phyloP scores from a whole-genome alignment of 2,888 invertebrate species.

The Melipona bicolor region DNA sequence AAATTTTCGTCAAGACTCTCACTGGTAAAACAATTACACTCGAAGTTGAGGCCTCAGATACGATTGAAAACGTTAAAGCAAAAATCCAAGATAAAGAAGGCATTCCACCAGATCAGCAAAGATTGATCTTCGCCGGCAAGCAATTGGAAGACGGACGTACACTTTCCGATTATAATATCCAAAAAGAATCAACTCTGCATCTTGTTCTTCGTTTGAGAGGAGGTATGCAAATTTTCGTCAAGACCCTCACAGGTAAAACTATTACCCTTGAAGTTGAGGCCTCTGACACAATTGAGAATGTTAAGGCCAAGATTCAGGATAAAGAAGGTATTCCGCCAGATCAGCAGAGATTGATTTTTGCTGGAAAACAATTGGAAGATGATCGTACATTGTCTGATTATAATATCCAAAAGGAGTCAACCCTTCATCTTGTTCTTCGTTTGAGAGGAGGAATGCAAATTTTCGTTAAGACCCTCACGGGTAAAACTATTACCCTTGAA shows the following conservation, averaged over 20 bases:
- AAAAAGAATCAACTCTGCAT: conserved; percentile 60
- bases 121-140: too few relatives aligned
- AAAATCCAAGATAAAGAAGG: too few relatives aligned
- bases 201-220: conserved; percentile 70
- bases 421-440: conserved; percentile 71
- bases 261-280: too few relatives aligned
- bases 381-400: conserved; percentile 74
- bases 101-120: too few relatives aligned
- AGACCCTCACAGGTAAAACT: conserved; percentile 62
- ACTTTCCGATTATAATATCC: too few relatives aligned
- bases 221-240: conserved; percentile 76
- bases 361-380: conserved; percentile 73
- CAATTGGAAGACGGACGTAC: too few relatives aligned
- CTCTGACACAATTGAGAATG: too few relatives aligned
- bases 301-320: too few relatives aligned
- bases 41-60: too few relatives aligned
- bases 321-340: conserved; percentile 69
- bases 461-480: conserved; percentile 65
- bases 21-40: too few relatives aligned
- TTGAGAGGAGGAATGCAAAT: conserved; percentile 74
- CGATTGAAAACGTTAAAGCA: too few relatives aligned
- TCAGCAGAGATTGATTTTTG: conserved; percentile 74
- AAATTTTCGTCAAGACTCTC: too few relatives aligned
- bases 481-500: conserved; percentile 66
- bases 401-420: conserved; percentile 74